A percentile compares a stretch with the other conserved stretches of the same genome.
These are phyloP conservation scores for Sciurus niger DNA, from an alignment of 2,113 vertebrate species.

Conservation along the genomic window DNA sequence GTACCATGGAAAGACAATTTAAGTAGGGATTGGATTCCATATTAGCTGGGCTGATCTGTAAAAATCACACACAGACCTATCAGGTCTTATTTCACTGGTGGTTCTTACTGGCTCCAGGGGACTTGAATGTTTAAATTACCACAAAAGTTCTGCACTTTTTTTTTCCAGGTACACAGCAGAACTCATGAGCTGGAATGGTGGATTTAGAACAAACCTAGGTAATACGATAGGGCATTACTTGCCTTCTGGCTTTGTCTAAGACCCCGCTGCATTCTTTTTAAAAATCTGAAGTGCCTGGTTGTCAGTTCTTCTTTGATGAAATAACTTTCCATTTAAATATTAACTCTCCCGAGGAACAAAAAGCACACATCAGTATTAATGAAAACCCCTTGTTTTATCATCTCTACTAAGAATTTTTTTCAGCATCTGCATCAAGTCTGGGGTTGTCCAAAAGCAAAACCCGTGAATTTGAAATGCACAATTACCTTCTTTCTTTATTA, in stretches of 20 bases:
- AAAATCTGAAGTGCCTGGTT: conserved; percentile 15
- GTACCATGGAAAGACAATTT: conserved; percentile 21
- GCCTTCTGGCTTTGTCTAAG: conserved; percentile 19
- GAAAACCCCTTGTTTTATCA: neutral
- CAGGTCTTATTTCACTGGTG: conserved; percentile 47
- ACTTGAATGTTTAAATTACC: conserved; percentile 25
- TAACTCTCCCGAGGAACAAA: neutral
- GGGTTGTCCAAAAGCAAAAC: neutral
- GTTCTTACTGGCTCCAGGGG: conserved; percentile 17
- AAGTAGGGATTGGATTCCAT: conserved; percentile 6
- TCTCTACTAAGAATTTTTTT: conserved; percentile 7
- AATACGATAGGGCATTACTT: neutral
- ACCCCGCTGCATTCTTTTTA: neutral
- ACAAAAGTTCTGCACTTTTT: neutral
- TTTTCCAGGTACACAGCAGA: neutral
- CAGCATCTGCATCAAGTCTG: neutral
- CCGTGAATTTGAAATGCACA: neutral
- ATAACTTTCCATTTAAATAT: conserved; percentile 60
- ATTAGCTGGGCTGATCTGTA: neutral
- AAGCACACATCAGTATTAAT: neutral
- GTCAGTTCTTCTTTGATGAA: conserved; percentile 41
- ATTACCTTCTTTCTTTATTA: conserved; percentile 3
- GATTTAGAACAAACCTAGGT: neutral
- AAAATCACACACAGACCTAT: neutral
- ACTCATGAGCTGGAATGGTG: neutral